These are phyloP conservation scores for Buteo buteo DNA, from an alignment of 2,113 vertebrate species.

Conservation along the genomic window DNA sequence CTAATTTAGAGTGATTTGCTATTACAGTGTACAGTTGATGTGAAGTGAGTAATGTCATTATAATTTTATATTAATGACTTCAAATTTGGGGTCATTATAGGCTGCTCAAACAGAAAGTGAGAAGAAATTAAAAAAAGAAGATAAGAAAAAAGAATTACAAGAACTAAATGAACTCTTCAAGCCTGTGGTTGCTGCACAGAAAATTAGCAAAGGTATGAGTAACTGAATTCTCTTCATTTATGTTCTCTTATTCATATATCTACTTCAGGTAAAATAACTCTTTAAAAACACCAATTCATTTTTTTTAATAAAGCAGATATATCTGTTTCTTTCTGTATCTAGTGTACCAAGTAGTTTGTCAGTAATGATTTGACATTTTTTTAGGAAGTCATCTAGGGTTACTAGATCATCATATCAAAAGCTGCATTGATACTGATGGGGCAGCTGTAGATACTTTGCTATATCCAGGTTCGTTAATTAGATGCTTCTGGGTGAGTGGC, in stretches of 20 bases:
- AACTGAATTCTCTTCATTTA: not conserved
- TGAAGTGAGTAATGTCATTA: not conserved
- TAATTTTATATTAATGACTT: not conserved
- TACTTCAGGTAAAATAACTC: not conserved
- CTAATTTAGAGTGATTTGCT: not conserved
- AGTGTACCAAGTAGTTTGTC: not conserved
- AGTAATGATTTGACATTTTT: not conserved
- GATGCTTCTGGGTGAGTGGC: not conserved
- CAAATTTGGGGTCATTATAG: constrained; percentile 57
- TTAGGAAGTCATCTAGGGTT: not conserved
- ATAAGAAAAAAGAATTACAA: constrained; percentile 94
- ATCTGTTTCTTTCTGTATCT: not conserved
- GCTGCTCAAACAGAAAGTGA: constrained; percentile 80
- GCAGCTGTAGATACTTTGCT: not conserved
- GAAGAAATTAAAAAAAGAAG: constrained; percentile 85
- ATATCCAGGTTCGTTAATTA: not conserved
- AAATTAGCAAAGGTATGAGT: constrained; percentile 93
- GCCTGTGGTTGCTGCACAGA: constrained; percentile 94
- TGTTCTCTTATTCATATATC: not conserved
- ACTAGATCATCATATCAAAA: not conserved
- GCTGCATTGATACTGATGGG: not conserved
- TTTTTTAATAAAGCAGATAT: not conserved
- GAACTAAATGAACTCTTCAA: constrained; percentile 97
- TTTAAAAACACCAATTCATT: not conserved
- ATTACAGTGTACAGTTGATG: fast-evolving